Base-by-base conservation (phyloP, 1,140 invertebrate species). In the Arctopsyche grandis region DNA sequence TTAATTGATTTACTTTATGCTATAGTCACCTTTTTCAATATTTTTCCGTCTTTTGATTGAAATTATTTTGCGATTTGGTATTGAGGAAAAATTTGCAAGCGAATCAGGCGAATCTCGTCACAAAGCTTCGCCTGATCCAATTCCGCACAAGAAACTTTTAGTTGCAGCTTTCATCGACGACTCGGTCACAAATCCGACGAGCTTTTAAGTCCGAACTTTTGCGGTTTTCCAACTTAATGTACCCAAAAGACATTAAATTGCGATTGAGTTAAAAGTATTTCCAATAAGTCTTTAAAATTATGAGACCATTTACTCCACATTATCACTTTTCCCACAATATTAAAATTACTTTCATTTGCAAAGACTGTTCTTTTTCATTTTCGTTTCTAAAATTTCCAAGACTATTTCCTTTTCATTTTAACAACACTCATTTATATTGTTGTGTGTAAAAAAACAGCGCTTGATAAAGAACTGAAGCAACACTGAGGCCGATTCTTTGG, bases 201-300 rank as follows among this genome's bases (percentile, higher is more conserved):
- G 58, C 58, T 60, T 60, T 60, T 16, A 60, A 16, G 58, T 60
- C 58, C 21, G 58, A 19, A 4, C 9, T 60, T 60, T 52, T 52
- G 48, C 48, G 48, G 48, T 12, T 14, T 3, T 52, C 10, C 3
- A 52, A 3, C 48, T 4, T 52, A 52, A 52, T 16, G 48, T 10
- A 5, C 12, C 44, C 5, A n/a, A n/a, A n/a, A n/a, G 48, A 10
- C 12, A 52, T 16, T 52, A 5, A 52, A 52, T 52, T 52, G 10
- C 48, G 48, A 5, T 14, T 52, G 1, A 52, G 12, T 52, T 16
- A 52, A 12, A 12, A 52, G 4, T 7, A 38, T 7, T 38, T 38
- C 29, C 3, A 38, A 38, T 1, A 38, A 1, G 29, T 38, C 29
- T 38, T 4, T 38, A 1, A 4, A 38, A 38, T 38, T 38, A 38